These are phyloP conservation scores for Acrocyrtus sp. DNA, from an alignment of 2,888 invertebrate genomes.

Conservation along the genomic window DNA sequence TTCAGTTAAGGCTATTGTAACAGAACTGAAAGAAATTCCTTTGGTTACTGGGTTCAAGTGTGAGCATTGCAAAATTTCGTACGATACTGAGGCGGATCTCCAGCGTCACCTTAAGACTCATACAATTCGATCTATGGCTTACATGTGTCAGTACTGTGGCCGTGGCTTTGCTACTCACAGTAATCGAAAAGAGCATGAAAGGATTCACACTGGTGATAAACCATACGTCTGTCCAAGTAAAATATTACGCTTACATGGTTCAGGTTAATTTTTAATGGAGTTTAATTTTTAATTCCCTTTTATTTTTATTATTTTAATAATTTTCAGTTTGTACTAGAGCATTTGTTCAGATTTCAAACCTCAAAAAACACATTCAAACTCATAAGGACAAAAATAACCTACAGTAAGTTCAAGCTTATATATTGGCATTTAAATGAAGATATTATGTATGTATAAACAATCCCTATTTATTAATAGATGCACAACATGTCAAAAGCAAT, in stretches of 20 bases:
- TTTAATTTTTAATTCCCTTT: neutral
- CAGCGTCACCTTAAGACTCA: slow-evolving; percentile 48
- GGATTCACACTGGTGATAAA: slow-evolving; percentile 61
- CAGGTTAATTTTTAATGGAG: neutral
- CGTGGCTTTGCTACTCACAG: slow-evolving; percentile 61
- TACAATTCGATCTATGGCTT: slow-evolving; percentile 48
- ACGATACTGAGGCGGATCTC: slow-evolving; percentile 47
- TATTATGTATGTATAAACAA: no score
- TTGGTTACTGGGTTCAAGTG: no score
- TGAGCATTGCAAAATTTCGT: slow-evolving; percentile 42
- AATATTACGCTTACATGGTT: no score
- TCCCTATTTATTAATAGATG: no score
- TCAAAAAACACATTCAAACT: slow-evolving; percentile 62
- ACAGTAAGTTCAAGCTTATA: slow-evolving; percentile 49
- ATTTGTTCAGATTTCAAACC: slow-evolving; percentile 62
- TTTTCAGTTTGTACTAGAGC: slow-evolving; percentile 51
- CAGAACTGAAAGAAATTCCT: slow-evolving; percentile 25
- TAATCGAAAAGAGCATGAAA: slow-evolving; percentile 62
- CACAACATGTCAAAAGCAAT: slow-evolving; percentile 59
- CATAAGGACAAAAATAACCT: slow-evolving; percentile 61
- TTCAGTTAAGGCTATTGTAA: no score
- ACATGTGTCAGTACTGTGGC: slow-evolving; percentile 58
- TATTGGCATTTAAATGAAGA: no score
- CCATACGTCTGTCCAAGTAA: slow-evolving; percentile 59
- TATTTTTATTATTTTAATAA: neutral